Evolutionary conservation across 2,797 vertebrate genomes (phyloP).

Genomic region (Rhinogobio ventralis): DNA sequence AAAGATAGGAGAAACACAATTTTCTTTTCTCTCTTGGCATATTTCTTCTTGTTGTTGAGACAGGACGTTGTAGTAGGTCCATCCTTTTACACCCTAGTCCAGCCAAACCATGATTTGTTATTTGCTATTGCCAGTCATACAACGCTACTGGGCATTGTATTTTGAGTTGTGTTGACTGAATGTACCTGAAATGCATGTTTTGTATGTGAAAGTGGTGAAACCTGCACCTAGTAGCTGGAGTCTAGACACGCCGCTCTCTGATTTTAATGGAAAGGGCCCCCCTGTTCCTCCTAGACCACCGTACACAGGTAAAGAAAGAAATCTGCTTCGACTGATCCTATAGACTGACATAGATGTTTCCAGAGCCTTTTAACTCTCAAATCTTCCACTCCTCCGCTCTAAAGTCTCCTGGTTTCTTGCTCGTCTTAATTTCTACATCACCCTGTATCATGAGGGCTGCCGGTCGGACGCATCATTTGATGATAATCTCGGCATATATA

Average conservation of each 20-base stretch:
- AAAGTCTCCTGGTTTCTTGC: slow-evolving; percentile 53
- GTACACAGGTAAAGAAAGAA: slow-evolving; percentile 86
- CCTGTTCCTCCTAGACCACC: slow-evolving; percentile 94
- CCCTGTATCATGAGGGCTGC: slow-evolving; percentile 2
- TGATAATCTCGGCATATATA: slow-evolving; percentile 21
- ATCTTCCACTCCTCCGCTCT: slow-evolving; percentile 20
- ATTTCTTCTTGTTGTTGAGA: not conserved
- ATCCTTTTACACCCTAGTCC: not conserved
- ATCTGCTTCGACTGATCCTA: not conserved
- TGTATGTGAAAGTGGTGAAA: slow-evolving; percentile 86
- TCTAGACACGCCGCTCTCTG: slow-evolving; percentile 88
- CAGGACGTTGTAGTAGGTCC: not conserved
- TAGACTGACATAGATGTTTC: slow-evolving; percentile 68
- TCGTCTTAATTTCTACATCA: slow-evolving; percentile 17
- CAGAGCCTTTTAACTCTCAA: slow-evolving; percentile 63
- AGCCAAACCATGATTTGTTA: not conserved
- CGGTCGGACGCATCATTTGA: slow-evolving; percentile 4
- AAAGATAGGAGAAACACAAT: too few relatives aligned
- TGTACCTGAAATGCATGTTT: slow-evolving; percentile 58
- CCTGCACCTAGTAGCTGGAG: slow-evolving; percentile 95
- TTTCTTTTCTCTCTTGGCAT: not conserved
- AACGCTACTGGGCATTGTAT: not conserved
- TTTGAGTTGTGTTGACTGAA: slow-evolving; percentile 20
- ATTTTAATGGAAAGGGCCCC: slow-evolving; percentile 88
- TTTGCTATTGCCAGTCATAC: not conserved